Base-by-base conservation (phyloP, 1,140 invertebrate species). In the Cotesia typhae region DNA sequence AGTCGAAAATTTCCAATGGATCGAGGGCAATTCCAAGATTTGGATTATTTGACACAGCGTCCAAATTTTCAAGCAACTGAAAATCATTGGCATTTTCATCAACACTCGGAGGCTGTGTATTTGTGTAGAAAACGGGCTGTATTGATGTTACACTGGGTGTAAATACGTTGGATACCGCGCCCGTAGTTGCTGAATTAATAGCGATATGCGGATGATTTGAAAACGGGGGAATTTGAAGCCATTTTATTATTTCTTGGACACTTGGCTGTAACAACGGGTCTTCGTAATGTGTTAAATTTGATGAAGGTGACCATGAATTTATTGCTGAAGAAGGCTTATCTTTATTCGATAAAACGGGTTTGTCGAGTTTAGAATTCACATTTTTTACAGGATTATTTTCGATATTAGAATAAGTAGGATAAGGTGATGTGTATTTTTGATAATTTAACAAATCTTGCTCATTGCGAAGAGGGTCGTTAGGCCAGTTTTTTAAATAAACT, bases 401-500 rank as follows among this genome's bases (percentile, higher is more conserved):
- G n/a, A 67, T 51, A 1, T 75, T 73, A 1, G 72, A 66, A 4
- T 71, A 6, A n/a, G 76, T 73, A 2, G 73, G 66, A 4, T 71
- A 6, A n/a, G 76, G 74, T 0, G 80, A 78, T 6, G 82, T 85
- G 28, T 86, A 85, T 36, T 81, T 83, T 4, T 86, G 79, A 9
- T 85, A 85, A 76, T 84, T 81, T 17, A 81, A 78, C 0, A 84
- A 53, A 75, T 86, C 84, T 4, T 83, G 75, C 0, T 74, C 41
- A 10, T 77, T 76, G 7, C 81, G 71, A 0, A 81, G 28, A 28
- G 76, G 74, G 0, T 77, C 78, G 37, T 81, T 82, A 0, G 84
- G 81, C 85, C 85, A 86, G 47, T 82, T 81, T 71, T 85, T 86
- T 36, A 79, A 63, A 7, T 73, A 9, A 4, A 67, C 14, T 20